Base-by-base conservation (phyloP, 2,113 vertebrate genomes). In the Laticauda colubrina region DNA sequence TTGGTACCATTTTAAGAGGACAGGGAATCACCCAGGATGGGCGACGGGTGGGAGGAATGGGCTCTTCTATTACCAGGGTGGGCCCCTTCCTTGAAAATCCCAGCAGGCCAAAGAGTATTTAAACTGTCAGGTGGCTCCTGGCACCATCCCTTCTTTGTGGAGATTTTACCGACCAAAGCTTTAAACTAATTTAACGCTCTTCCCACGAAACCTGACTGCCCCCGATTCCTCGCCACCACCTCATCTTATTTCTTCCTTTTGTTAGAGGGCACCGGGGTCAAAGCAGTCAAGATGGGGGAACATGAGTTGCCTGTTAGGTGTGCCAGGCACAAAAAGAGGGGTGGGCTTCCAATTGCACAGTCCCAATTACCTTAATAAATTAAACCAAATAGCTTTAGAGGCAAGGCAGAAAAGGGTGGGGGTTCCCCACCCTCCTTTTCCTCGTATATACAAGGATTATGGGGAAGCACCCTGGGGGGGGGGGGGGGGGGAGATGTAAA, bases 401-500 rank as follows among this genome's bases (percentile, higher is more conserved):
- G 14, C 11, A 54, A 87, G 18, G 3, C 11, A n/a, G 61, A 26
- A 5, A 64, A n/a, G 29, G 26, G 3, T 29, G n/a, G n/a, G n/a
- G 51, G 0, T 59, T 5, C 45, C 48, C 7, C 48, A 5, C 48
- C 48, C 48, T 6, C 48, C 48, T 59, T 51, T 48, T 9, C 26
- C 90, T 0, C 1, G 14, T 64, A 11, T 39, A n/a, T 48, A 34
- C 48, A 88, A 88, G 51, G 0, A 90, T 88, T 90, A 34, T 0
- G 0, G 90, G 87, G 69, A 89, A 88, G 55, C 24, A 0, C 0
- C 21, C 85, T 7, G 56, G 55, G 55, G 20, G 5, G 0, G 56
- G 18, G 18, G 5, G 20, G 5, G 12, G n/a, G 20, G 14, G 34
- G 21, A 24, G 85, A 1, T 2, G 21, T 89, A 23, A 0, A 0